phyloP scores from a whole-genome alignment of 2,113 vertebrate genomes.

The Damaliscus lunatus region DNA sequence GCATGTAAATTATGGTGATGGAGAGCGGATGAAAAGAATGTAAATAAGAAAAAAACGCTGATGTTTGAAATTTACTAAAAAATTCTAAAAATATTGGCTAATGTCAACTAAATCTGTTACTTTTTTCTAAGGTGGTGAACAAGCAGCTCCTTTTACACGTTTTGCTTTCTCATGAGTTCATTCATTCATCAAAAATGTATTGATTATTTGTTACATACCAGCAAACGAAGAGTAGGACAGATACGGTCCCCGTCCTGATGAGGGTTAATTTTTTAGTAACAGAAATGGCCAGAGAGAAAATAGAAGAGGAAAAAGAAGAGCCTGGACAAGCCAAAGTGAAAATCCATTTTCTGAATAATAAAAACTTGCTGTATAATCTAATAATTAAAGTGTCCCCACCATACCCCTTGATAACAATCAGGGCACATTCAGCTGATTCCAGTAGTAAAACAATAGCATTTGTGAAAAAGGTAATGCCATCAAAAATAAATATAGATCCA shows the following conservation, averaged over 20 bases:
- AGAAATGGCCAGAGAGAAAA: background rate
- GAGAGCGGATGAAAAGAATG: background rate
- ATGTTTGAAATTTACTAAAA: constrained; percentile 16
- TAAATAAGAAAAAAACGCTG: background rate
- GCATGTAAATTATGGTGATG: background rate
- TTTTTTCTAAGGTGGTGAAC: background rate
- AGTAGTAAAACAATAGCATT: background rate
- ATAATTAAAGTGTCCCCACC: background rate
- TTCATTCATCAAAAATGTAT: background rate
- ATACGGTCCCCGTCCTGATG: background rate
- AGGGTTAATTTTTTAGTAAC: background rate
- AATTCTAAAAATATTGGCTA: background rate
- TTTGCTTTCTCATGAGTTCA: background rate
- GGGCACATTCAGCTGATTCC: background rate
- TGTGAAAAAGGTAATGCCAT: background rate
- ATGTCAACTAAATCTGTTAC: background rate
- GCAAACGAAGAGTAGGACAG: background rate
- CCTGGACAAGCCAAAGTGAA: background rate
- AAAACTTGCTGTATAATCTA: background rate
- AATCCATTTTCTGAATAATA: background rate
- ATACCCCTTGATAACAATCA: background rate
- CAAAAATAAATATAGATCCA: constrained; percentile 21
- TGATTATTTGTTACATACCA: background rate
- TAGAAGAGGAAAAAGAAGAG: background rate
- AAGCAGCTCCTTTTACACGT: background rate